Evolutionary conservation across 1,140 invertebrate genomes (phyloP).

Genomic region (Grapholita molesta): DNA sequence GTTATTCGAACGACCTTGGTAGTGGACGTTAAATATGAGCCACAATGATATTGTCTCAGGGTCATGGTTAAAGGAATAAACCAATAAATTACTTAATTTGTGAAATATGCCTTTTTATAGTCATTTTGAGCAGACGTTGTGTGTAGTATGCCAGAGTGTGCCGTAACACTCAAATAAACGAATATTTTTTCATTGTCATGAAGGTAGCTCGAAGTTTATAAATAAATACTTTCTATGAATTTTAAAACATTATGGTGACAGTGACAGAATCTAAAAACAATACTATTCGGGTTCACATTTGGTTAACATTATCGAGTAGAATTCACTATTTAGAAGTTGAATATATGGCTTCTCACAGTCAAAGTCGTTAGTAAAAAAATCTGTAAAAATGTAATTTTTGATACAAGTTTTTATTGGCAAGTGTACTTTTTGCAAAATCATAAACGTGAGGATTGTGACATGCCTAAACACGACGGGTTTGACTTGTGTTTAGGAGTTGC

Average conservation of each 20-base stretch:
- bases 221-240: too few species aligned
- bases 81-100: background rate
- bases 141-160: background rate
- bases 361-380: background rate
- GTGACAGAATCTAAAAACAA: background rate
- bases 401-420: too few species aligned
- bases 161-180: too few species aligned
- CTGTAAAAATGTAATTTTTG: too few species aligned
- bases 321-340: background rate
- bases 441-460: too few species aligned
- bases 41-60: background rate
- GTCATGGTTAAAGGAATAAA: background rate
- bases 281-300: background rate
- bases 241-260: too few species aligned
- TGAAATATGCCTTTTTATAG: background rate
- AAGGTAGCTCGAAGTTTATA: too few species aligned
- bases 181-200: too few species aligned
- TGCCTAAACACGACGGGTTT: too few species aligned
- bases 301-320: background rate
- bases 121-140: background rate
- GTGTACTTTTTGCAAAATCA: too few species aligned
- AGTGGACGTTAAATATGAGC: background rate
- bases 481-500: too few species aligned
- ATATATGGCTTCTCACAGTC: background rate
- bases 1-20: background rate